phyloP scores from a whole-genome alignment of 2,888 invertebrate species.

The Hypselothyrea guttata region DNA sequence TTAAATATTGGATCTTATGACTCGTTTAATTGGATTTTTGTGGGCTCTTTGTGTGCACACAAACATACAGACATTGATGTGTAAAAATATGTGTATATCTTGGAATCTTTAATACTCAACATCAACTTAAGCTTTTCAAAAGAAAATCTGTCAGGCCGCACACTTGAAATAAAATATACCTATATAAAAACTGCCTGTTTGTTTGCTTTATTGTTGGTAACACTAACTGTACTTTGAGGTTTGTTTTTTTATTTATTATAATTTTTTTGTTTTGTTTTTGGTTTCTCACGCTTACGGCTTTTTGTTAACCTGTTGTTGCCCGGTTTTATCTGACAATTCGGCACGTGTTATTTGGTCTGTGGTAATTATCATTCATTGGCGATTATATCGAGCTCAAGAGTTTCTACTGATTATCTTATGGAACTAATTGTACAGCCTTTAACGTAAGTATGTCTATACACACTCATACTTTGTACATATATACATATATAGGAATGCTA shows the following conservation, averaged over 20 bases:
- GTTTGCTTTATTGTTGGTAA: no score
- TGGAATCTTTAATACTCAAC: background rate
- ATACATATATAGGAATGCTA: no score
- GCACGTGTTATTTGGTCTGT: background rate
- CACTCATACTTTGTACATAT: no score
- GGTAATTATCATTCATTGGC: background rate
- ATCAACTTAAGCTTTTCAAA: background rate
- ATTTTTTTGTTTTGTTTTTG: background rate
- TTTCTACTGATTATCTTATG: no score
- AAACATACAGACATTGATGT: background rate
- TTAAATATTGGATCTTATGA: slow-evolving; percentile 4
- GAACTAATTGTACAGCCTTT: no score
- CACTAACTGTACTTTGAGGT: background rate
- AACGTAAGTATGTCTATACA: no score
- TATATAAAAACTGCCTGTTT: no score
- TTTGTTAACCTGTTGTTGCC: slow-evolving; percentile 3
- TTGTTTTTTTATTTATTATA: background rate
- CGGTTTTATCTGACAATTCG: no score
- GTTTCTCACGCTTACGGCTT: slow-evolving; percentile 4
- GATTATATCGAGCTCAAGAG: background rate
- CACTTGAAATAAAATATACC: no score
- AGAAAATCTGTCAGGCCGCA: slow-evolving; percentile 2
- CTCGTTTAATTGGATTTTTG: slow-evolving; percentile 7
- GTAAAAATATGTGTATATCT: background rate
- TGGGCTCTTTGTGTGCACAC: background rate